Base-by-base conservation (phyloP, 2,888 invertebrate species). In the Nemapogon koenigi region DNA sequence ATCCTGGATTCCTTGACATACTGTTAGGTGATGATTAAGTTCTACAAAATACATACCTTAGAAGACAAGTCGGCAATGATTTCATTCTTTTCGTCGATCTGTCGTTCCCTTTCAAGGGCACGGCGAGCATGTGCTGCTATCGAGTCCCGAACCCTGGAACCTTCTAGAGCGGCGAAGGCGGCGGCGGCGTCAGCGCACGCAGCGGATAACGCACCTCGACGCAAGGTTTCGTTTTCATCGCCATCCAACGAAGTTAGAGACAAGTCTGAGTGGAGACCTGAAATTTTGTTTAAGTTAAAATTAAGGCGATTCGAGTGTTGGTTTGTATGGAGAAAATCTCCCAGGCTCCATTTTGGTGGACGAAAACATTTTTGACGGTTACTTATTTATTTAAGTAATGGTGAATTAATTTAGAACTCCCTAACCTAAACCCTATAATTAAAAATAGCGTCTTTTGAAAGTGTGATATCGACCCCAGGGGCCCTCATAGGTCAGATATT, bases 11-110 rank as follows among this genome's bases (percentile, higher is more conserved):
- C n/a, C n/a, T n/a, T n/a, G n/a, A n/a, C n/a, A n/a, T n/a, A 4
- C 29, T 13, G 6, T 11, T 7, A n/a, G 8, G n/a, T 10, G 10
- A 22, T 22, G 22, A 27, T n/a, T n/a, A 22, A 22, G 6, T 7
- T 22, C 6, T 22, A 29, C n/a, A 3, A 32, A 19, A 4, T 19
- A 38, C 73, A 71, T 53, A 91, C 87, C 81, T 91, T 91, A 52
- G 89, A 88, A 46, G 89, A 90, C 43, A 91, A 80, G 47, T 92
- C 90, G 56, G 90, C 86, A 39, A 93, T 85, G 37, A 88, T 76
- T 43, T 91, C 91, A 41, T 88, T 87, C 55, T 90, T 86, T 57
- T 89, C 85, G 50, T 90, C 89, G 33, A 93, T 83, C 70, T 93
- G 92, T 16, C 90, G 83, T 53, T 90, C 90, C 38, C 90, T 80